phyloP scores from a whole-genome alignment of 2,888 invertebrate species.

The Synanthedon formicaeformis region DNA sequence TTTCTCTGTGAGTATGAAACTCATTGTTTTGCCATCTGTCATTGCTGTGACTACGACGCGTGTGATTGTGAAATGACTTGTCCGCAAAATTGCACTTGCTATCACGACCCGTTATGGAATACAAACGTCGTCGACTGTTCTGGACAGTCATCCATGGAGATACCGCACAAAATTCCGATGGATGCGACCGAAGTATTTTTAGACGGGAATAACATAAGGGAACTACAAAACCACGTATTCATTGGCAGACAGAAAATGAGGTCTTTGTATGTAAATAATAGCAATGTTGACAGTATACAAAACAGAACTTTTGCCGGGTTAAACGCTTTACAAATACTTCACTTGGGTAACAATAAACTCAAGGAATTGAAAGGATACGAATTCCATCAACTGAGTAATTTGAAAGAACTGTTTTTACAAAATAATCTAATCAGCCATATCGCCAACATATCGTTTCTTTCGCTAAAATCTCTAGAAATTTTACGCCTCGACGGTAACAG shows the following conservation, averaged over 20 bases:
- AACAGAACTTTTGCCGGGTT: conserved; percentile 92
- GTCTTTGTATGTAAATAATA: conserved; percentile 86
- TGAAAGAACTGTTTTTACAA: conserved; percentile 87
- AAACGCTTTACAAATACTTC: conserved; percentile 80
- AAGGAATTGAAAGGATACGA: conserved; percentile 84
- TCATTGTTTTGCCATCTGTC: conserved; percentile 94
- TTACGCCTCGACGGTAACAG: conserved; percentile 88
- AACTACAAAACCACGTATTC: conserved; percentile 88
- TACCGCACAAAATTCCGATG: conserved; percentile 91
- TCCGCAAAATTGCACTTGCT: conserved; percentile 93
- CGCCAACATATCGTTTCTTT: conserved; percentile 82
- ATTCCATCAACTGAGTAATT: conserved; percentile 82
- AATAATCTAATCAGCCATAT: conserved; percentile 85
- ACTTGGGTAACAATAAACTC: conserved; percentile 88
- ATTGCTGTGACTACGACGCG: conserved; percentile 95
- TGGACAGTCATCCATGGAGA: conserved; percentile 79
- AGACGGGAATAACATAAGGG: conserved; percentile 89
- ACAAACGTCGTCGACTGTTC: conserved; percentile 94
- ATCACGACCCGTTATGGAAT: conserved; percentile 93
- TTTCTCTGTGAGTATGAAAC: conserved; percentile 93
- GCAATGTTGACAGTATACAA: conserved; percentile 85
- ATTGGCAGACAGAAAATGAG: conserved; percentile 91
- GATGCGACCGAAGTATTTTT: conserved; percentile 93
- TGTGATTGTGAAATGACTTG: conserved; percentile 98
- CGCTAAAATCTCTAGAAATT: conserved; percentile 81